Evolutionary conservation across 2,113 vertebrate species (phyloP), one percentile per base, ranked within the genome.

Genomic region (Brachyhypopomus gauderio): DNA sequence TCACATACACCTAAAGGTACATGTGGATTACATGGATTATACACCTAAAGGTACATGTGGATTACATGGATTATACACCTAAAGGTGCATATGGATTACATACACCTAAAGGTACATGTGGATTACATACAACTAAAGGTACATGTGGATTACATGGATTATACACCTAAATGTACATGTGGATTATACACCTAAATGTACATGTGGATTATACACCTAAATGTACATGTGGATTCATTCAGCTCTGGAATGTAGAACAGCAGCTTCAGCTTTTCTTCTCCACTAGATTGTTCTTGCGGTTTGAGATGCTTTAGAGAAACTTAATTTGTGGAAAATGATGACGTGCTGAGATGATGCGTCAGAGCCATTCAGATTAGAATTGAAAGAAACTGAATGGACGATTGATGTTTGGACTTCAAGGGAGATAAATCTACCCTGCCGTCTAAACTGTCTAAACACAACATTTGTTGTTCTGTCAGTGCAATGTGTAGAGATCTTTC

Each of bases 221-320:
- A n/a, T n/a, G n/a, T n/a, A n/a, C n/a, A n/a, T n/a, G n/a, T n/a
- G n/a, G n/a, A n/a, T 38, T 25, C 48, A 56, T 56, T 75, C 11
- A 36, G 38, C 11, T 75, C 4, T 38, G 22, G 66, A 75, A 52
- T 75, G 69, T 67, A 75, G n/a, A 36, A 25, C 36, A n/a, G 30
- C 19, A n/a, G 20, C 19, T 41, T 22, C 5, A 8, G 56, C 55
- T 48, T 56, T 36, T 19, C 4, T 3, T 80, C 30, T 23, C 55
- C n/a, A 7, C 69, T 22, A 55, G 12, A 27, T 16, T 80, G 55
- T 22, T 23, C 59, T 79, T 79, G n/a, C 27, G 9, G 8, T 67
- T 19, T 67, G 22, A 30, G 63, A 78, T 20, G 56, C 58, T 63
- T 75, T 76, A 76, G 30, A 20, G 19, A 6, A 0, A 11, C 45